Evolutionary conservation across 2,888 invertebrate species (phyloP).

Genomic region (Eilema griseolum): DNA sequence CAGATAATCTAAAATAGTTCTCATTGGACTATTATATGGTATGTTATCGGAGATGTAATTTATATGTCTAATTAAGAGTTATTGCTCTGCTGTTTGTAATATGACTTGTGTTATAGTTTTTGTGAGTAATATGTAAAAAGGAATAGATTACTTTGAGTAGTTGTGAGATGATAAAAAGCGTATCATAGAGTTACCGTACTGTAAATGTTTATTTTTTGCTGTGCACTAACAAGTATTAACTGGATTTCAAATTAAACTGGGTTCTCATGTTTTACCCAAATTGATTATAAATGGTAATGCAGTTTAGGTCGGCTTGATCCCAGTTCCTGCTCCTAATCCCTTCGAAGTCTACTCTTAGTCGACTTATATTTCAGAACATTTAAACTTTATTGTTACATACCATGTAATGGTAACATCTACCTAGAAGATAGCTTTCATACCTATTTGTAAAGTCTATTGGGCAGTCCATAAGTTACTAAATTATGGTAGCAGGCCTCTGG

Average conservation of each 20-base stretch:
- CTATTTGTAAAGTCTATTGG: background rate
- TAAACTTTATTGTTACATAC: background rate
- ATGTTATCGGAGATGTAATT: slow-evolving; percentile 45
- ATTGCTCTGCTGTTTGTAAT: slow-evolving; percentile 16
- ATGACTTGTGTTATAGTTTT: slow-evolving; percentile 6
- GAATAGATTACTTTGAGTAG: background rate
- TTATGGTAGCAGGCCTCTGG: background rate
- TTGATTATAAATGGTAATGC: background rate
- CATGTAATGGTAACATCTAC: background rate
- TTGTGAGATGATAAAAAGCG: background rate
- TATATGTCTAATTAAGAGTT: slow-evolving; percentile 40
- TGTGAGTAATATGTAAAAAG: background rate
- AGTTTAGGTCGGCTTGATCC: background rate
- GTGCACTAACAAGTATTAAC: background rate
- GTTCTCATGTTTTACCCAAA: background rate
- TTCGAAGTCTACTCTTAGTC: background rate
- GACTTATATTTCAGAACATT: background rate
- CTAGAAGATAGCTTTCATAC: too few species aligned
- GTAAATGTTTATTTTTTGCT: background rate
- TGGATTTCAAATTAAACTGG: background rate
- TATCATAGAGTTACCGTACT: background rate
- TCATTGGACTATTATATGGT: slow-evolving; percentile 38
- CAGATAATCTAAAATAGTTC: slow-evolving; percentile 50
- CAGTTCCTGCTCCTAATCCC: background rate
- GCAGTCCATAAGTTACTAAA: background rate